Percentiles rank a stretch among this genome's conserved stretches.
These are phyloP conservation scores for Drosophila buzzatii DNA, from an alignment of 2,888 invertebrate species.

Conservation along the genomic window DNA sequence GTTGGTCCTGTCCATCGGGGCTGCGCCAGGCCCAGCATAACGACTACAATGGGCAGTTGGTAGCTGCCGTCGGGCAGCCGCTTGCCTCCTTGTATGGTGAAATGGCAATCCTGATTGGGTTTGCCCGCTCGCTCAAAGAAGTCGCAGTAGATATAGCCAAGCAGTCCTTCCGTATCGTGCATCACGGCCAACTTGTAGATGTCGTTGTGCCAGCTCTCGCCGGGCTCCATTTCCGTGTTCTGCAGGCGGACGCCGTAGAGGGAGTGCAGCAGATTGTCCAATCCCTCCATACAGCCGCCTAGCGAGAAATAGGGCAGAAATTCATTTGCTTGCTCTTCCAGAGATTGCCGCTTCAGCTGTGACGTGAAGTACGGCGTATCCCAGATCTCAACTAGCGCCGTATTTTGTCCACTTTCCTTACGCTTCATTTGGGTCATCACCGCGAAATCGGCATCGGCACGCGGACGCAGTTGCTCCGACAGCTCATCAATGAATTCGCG, in stretches of 20 bases:
- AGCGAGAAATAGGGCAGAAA: conserved; percentile 95
- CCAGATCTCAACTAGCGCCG: conserved; percentile 89
- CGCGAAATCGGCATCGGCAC: conserved; percentile 91
- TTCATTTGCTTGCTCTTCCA: conserved; percentile 90
- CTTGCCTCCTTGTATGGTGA: conserved; percentile 98
- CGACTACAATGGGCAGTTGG: conserved; percentile 96
- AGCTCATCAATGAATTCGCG: conserved; percentile 92
- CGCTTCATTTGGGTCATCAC: conserved; percentile 91
- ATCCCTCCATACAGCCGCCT: conserved; percentile 98
- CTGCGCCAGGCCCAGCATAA: conserved; percentile 94
- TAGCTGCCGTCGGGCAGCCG: conserved; percentile 91
- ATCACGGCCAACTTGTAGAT: conserved; percentile 97
- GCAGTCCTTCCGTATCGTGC: conserved; percentile 91
- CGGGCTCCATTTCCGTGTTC: conserved; percentile 89
- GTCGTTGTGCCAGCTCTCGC: conserved; percentile 95
- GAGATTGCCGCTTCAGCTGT: conserved; percentile 89
- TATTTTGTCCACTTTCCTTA: conserved; percentile 72
- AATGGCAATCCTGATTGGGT: conserved; percentile 99
- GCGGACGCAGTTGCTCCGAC: conserved; percentile 89
- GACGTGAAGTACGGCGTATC: conserved; percentile 94
- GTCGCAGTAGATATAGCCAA: conserved; percentile 99
- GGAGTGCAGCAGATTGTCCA: conserved; percentile 94
- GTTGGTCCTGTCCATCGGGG: conserved; percentile 92
- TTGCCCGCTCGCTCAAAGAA: conserved; percentile 96
- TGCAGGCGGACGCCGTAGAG: conserved; percentile 93